phyloP scores from a whole-genome alignment of 2,888 invertebrate species.

The Heliconius ethilla region DNA sequence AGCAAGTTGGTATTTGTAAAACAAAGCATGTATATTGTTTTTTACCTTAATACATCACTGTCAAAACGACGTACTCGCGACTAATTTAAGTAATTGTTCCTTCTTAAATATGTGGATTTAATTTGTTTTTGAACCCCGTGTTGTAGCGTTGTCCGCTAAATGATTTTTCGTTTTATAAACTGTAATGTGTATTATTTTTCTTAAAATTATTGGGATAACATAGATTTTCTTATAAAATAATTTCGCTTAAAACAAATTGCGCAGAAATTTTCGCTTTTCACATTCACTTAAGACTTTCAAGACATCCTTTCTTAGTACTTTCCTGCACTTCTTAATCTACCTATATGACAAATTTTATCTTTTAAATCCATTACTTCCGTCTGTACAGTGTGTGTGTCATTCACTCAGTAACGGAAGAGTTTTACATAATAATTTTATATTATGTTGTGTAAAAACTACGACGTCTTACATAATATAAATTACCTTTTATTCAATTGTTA shows the following conservation, averaged over 20 bases:
- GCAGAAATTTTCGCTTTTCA: too few species aligned
- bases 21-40: conserved; percentile 11
- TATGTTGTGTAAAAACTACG: neutral
- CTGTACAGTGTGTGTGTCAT: too few species aligned
- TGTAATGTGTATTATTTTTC: neutral
- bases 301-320: too few species aligned
- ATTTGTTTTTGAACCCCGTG: conserved; percentile 9
- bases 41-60: conserved; percentile 46
- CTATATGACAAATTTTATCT: too few species aligned
- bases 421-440: neutral
- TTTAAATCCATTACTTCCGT: too few species aligned
- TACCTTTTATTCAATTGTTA: neutral
- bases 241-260: too few species aligned
- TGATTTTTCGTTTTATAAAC: neutral
- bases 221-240: too few species aligned
- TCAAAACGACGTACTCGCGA: conserved; percentile 36
- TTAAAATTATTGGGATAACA: too few species aligned
- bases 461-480: neutral
- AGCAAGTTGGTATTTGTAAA: conserved; percentile 7
- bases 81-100: conserved; percentile 13
- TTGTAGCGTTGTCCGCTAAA: neutral
- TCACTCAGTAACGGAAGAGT: too few species aligned
- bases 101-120: conserved; percentile 5
- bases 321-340: too few species aligned
- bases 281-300: too few species aligned